These are phyloP conservation scores for Drosophila pectinifera DNA, from an alignment of 1,140 invertebrate species.

Conservation along the genomic window DNA sequence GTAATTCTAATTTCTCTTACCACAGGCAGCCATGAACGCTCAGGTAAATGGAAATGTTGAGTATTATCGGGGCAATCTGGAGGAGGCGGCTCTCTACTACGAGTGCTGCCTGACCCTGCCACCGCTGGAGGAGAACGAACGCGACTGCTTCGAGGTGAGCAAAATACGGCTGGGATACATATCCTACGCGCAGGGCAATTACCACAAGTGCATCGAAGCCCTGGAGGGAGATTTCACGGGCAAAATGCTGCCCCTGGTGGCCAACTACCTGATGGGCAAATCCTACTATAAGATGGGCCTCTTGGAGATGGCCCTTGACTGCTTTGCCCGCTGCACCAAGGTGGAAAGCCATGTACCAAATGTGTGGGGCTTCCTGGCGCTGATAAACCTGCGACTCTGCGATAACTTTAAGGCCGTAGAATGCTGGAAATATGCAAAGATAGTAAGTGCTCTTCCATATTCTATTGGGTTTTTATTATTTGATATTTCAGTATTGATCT, in stretches of 20 bases:
- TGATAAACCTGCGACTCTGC: slow-evolving; percentile 61
- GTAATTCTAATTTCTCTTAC: background rate
- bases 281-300: slow-evolving; percentile 53
- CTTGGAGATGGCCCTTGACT: slow-evolving; percentile 24
- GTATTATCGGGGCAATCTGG: slow-evolving; percentile 40
- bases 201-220: slow-evolving; percentile 32
- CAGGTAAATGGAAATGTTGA: slow-evolving; percentile 75
- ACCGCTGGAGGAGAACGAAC: background rate
- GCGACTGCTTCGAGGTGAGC: slow-evolving; percentile 44
- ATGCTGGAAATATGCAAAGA: slow-evolving; percentile 75
- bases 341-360: slow-evolving; percentile 59
- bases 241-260: slow-evolving; percentile 13
- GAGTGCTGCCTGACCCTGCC: slow-evolving; percentile 4
- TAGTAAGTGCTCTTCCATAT: too few species aligned
- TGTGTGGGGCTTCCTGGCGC: slow-evolving; percentile 67
- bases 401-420: slow-evolving; percentile 62
- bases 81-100: slow-evolving; percentile 43
- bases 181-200: slow-evolving; percentile 41
- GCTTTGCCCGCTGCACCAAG: slow-evolving; percentile 49
- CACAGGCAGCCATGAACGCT: slow-evolving; percentile 22
- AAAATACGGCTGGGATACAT: slow-evolving; percentile 59
- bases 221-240: slow-evolving; percentile 6
- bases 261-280: slow-evolving; percentile 56
- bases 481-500: background rate
- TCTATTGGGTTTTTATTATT: background rate